phyloP scores from a whole-genome alignment of 2,888 invertebrate species.

The Sinohyriopsis cumingii region DNA sequence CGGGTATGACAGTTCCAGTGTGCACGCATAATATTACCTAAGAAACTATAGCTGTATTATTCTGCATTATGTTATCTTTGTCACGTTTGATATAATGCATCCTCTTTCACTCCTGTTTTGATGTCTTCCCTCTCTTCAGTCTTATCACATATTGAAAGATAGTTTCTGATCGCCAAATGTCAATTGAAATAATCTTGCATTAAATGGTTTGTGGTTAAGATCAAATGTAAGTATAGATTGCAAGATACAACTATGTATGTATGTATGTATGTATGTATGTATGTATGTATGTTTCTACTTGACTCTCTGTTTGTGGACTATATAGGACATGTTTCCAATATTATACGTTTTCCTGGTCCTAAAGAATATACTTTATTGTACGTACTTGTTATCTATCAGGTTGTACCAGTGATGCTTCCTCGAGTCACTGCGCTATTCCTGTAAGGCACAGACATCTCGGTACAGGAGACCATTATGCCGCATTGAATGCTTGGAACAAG shows the following conservation, averaged over 20 bases:
- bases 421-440: slow-evolving; percentile 56
- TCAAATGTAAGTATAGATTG: too few species aligned
- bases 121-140: too few species aligned
- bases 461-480: slow-evolving; percentile 42
- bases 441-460: slow-evolving; percentile 48
- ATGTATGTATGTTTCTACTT: too few species aligned
- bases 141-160: too few species aligned
- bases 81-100: not conserved
- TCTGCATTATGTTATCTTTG: not conserved
- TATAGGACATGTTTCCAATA: too few species aligned
- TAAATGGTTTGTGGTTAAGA: too few species aligned
- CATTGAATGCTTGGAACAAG: slow-evolving; percentile 58
- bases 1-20: slow-evolving; percentile 40
- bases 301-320: too few species aligned
- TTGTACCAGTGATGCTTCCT: slow-evolving; percentile 36
- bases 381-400: slow-evolving; percentile 24
- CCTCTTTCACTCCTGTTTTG: too few species aligned
- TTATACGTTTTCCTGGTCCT: not conserved
- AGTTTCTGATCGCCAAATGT: too few species aligned
- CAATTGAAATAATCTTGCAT: too few species aligned
- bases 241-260: too few species aligned
- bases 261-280: too few species aligned
- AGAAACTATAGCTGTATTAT: not conserved
- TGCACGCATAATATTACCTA: not conserved
- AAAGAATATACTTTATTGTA: not conserved